Base-by-base conservation (phyloP, 2,113 vertebrate genomes). In the Cynocephalus volans region DNA sequence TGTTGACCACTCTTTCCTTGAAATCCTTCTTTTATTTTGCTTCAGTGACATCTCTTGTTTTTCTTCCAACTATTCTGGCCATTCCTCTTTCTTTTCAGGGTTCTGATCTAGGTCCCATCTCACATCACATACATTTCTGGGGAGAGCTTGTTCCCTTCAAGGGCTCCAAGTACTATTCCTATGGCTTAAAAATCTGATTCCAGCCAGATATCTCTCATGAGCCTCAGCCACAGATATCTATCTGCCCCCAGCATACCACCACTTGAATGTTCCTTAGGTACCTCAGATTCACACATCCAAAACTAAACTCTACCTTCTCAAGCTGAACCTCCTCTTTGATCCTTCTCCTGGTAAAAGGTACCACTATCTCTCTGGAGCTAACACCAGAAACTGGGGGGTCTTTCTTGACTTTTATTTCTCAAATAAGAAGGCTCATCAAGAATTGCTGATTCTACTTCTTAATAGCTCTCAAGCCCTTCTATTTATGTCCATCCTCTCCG, bases 1-100 rank as follows among this genome's bases (percentile, higher is more conserved):
- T 56, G 21, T 72, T 65, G 23, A 73, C n/a, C 19, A 73, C 15
- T 41, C 62, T 81, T 13, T 83, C 28, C 23, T 50, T 73, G 24
- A 96, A 95, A 83, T 70, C 11, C 18, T 76, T 8, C 33, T 80
- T 79, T 92, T 80, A 48, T 70, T 81, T 97, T 72, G 70, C n/a
- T 88, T 93, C 45, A 48, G 21, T 88, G 52, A 31, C 70, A 75
- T 69, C 19, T 83, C 90, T 90, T 54, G 8, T n/a, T 67, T 87
- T 90, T 90, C 11, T 33, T 79, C 28, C 65, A 88, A 17, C 1
- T 18, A 33, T 87, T 90, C 18, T 90, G 48, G 45, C 31, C 48
- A 81, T 80, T 86, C 11, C 14, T 45, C 24, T 60, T 91, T 67
- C 26, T 90, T 58, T 90, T 90, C 15, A n/a, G 64, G 1, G 3